Evolutionary conservation across 2,888 invertebrate species (phyloP).

Genomic region (Galerucella calmariensis): DNA sequence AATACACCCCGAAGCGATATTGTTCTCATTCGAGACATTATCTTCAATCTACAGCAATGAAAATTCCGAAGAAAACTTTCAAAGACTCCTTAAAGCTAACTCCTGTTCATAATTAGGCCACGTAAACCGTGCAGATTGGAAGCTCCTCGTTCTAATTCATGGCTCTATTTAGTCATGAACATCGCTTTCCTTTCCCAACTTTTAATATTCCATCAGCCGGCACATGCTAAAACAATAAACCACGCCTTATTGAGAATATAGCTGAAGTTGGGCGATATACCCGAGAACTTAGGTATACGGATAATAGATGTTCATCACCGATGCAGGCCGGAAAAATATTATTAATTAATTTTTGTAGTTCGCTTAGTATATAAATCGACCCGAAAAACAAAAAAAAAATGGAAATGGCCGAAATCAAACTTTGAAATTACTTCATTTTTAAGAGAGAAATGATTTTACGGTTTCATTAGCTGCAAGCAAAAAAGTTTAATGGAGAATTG

Average conservation of each 20-base stretch:
- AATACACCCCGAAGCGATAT: conserved; percentile 26
- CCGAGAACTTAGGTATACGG: conserved; percentile 37
- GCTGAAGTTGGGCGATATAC: conserved; percentile 45
- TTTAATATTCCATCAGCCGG: conserved; percentile 41
- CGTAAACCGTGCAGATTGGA: conserved; percentile 39
- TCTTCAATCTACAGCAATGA: conserved; percentile 35
- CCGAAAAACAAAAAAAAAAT: conserved; percentile 4
- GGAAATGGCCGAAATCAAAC: conserved; percentile 13
- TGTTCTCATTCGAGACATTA: conserved; percentile 25
- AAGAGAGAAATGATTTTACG: conserved; percentile 4
- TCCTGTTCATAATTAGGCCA: conserved; percentile 42
- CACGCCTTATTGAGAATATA: conserved; percentile 45
- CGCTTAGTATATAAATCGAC: conserved; percentile 7
- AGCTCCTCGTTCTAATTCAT: conserved; percentile 42
- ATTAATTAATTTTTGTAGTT: conserved; percentile 29
- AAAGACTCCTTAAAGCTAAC: conserved; percentile 34
- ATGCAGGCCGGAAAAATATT: conserved; percentile 24
- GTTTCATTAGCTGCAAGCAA: conserved; percentile 6
- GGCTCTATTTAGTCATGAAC: conserved; percentile 45
- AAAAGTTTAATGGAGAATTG: conserved; percentile 9
- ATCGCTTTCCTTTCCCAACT: conserved; percentile 40
- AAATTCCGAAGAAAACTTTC: conserved; percentile 34
- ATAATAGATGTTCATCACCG: conserved; percentile 44
- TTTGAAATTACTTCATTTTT: conserved; percentile 17
- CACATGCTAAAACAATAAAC: conserved; percentile 47